Evolutionary conservation across 2,797 vertebrate genomes (phyloP).

Genomic region (Anguilla marmorata): DNA sequence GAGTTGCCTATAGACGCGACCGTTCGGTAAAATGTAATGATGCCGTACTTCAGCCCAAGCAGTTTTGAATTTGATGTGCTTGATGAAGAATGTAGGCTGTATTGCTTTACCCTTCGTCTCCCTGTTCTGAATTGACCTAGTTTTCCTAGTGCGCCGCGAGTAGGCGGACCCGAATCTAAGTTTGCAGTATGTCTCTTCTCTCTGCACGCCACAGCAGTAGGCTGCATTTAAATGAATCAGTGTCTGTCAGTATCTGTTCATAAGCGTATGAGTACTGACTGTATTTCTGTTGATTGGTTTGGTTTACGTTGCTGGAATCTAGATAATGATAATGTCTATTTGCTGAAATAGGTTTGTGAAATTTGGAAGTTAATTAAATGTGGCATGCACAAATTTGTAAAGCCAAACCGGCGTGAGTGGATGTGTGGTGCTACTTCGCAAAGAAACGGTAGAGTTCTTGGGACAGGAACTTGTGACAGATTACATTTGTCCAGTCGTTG

Average conservation of each 20-base stretch:
- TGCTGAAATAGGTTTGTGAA: background rate
- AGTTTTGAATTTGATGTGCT: conserved; percentile 2
- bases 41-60: background rate
- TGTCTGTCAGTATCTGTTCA: background rate
- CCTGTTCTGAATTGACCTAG: conserved; percentile 37
- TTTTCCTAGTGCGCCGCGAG: conserved; percentile 15
- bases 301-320: background rate
- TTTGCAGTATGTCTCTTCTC: conserved; percentile 2
- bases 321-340: background rate
- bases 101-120: conserved; percentile 10
- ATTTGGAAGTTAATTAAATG: conserved; percentile 1
- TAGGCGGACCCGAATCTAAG: conserved; percentile 4
- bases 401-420: background rate
- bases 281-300: background rate
- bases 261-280: background rate
- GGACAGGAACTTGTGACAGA: background rate
- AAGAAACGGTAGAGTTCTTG: background rate
- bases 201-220: background rate
- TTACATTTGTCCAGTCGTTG: background rate
- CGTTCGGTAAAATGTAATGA: conserved; percentile 14
- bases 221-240: background rate
- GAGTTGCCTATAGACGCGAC: background rate
- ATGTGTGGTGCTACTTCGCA: background rate
- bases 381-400: background rate
- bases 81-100: background rate